Conservation (phyloP, 2,888 invertebrate species). For the Cremastinae sp. region DNA sequence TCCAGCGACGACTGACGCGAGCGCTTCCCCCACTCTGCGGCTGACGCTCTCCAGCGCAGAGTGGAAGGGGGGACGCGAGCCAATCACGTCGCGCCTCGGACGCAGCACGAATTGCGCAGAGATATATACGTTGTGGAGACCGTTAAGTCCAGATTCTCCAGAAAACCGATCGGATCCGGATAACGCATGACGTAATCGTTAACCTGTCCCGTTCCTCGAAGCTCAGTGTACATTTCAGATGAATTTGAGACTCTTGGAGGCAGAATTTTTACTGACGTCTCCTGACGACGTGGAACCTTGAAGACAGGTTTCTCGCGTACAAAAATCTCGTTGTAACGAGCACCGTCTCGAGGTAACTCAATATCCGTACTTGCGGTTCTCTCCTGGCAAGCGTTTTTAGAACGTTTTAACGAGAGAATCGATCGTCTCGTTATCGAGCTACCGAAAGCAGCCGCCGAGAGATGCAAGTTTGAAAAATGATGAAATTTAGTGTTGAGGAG, state of each 20-base stretch:
- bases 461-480: background rate
- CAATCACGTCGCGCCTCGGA: too few relatives aligned
- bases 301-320: constrained; percentile 22
- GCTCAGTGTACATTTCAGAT: constrained; percentile 27
- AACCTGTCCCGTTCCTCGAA: background rate
- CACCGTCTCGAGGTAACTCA: constrained; percentile 39
- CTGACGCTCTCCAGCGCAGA: too few relatives aligned
- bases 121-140: too few relatives aligned
- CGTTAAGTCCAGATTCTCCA: too few relatives aligned
- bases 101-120: too few relatives aligned
- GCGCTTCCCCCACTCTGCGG: too few relatives aligned
- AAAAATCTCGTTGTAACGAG: constrained; percentile 38
- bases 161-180: too few relatives aligned
- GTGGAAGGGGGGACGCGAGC: too few relatives aligned
- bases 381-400: constrained; percentile 5
- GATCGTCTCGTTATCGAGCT: background rate
- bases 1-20: too few relatives aligned
- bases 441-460: background rate
- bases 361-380: constrained; percentile 33
- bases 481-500: too few relatives aligned
- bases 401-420: background rate
- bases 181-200: constrained; percentile 8
- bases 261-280: constrained; percentile 6
- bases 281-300: constrained; percentile 14
- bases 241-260: constrained; percentile 31